Base-by-base conservation (phyloP, 2,113 vertebrate genomes). In the Motacilla tschutschensis region DNA sequence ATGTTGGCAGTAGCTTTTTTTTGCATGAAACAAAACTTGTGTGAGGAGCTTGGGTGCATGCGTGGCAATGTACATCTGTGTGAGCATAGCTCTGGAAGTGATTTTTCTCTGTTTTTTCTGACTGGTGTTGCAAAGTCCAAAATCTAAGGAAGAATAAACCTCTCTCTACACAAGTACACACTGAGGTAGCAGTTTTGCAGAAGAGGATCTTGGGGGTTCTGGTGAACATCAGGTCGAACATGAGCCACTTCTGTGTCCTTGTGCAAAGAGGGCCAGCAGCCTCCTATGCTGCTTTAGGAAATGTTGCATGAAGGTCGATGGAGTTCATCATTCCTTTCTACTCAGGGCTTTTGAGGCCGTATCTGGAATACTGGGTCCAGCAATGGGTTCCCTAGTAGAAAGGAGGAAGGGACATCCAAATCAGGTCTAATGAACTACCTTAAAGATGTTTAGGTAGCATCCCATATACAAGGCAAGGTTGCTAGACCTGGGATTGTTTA, bases 261-360 rank as follows among this genome's bases (percentile, higher is more conserved):
- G 69, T 21, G 14, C 31, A 71, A 14, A 59, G 14, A 26, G 21
- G 31, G 7, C 58, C 41, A 67, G 25, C 28, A 55, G 35, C 44
- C 38, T 75, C 4, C 54, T 41, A 0, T 24, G 22, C 31, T 72
- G 4, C n/a, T 20, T 74, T 31, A 70, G 36, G 38, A 76, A 31
- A 19, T 28, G 11, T 12, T 73, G 36, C 12, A 28, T 66, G 51
- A 21, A 48, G 11, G 6, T 33, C 2, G 1, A 17, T 4, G 4
- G 41, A 65, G 17, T 20, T 77, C 13, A 38, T 79, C 13, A 9
- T 65, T 87, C 22, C 31, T 24, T 58, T 43, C 25, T 71, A 0
- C 31, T 62, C 19, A 20, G 17, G 0, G 1, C 28, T 64, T 2
- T 28, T 57, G 63, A n/a, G 33, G 36, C 21, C 0, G 0, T 35